Conservation (phyloP, 2,113 vertebrate species). For the Okapia johnstoni region DNA sequence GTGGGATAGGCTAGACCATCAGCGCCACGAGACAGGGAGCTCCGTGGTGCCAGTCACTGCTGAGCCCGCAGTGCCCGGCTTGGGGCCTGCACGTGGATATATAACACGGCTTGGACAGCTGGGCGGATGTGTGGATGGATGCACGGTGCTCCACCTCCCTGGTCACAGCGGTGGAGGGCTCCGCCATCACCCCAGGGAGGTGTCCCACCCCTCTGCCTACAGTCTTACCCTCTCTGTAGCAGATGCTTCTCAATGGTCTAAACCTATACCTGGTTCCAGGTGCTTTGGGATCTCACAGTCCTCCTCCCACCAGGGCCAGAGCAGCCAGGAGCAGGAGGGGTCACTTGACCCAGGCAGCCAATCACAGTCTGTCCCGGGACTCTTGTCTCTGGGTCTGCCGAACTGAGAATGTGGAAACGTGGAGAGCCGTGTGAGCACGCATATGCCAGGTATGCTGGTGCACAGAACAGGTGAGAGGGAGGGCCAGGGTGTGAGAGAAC, state of each 20-base stretch:
- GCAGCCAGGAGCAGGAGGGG: neutral
- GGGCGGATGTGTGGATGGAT: neutral
- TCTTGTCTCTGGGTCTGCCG: neutral
- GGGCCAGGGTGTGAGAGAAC: neutral
- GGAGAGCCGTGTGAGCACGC: fast-evolving
- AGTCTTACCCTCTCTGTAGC: neutral
- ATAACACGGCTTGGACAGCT: fast-evolving
- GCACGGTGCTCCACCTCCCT: neutral
- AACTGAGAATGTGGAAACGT: neutral
- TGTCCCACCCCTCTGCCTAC: neutral
- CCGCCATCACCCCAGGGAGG: neutral
- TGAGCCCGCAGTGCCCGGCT: neutral
- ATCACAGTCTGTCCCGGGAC: neutral
- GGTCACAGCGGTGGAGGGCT: neutral
- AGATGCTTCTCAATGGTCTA: neutral
- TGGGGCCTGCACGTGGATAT: neutral
- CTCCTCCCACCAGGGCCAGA: neutral
- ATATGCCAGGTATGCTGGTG: fast-evolving
- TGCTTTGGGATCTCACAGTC: neutral
- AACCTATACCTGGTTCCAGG: neutral
- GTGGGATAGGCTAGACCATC: fast-evolving
- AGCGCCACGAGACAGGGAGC: fast-evolving
- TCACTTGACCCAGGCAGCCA: neutral
- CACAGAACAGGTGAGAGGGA: neutral
- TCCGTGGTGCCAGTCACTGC: neutral